phyloP scores from a whole-genome alignment of 2,888 invertebrate genomes.

The Drosophila acutilabella region DNA sequence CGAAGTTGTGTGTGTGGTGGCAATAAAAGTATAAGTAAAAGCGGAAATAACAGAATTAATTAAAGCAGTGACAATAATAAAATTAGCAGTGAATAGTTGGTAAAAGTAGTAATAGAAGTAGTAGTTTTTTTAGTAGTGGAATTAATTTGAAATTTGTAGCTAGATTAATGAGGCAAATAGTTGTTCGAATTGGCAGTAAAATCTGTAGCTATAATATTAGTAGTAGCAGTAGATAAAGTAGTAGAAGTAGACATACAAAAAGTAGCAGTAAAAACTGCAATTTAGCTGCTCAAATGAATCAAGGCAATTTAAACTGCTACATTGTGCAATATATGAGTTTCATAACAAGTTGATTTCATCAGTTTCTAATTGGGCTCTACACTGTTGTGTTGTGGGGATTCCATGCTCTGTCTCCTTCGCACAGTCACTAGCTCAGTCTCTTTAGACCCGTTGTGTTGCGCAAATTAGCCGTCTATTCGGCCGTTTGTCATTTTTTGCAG shows the following conservation, averaged over 20 bases:
- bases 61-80: too few relatives aligned
- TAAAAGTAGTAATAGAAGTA: background rate
- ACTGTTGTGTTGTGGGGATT: conserved; percentile 45
- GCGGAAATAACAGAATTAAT: background rate
- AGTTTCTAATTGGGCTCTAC: conserved; percentile 32
- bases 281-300: background rate
- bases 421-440: conserved; percentile 8
- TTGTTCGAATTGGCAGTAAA: background rate
- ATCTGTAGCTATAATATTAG: background rate
- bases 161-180: too few relatives aligned
- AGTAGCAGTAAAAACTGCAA: background rate
- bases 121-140: too few relatives aligned
- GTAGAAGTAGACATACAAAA: background rate
- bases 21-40: too few relatives aligned
- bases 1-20: background rate
- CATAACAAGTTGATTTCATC: background rate
- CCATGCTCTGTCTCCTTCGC: background rate
- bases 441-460: conserved; percentile 39
- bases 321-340: background rate
- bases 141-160: too few relatives aligned
- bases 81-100: background rate
- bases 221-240: background rate
- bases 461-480: conserved; percentile 71
- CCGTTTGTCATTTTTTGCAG: conserved; percentile 55
- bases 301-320: background rate